Evolutionary conservation across 2,113 vertebrate genomes (phyloP), one percentile per base, ranked within the genome.

Genomic region (Fregetta grallaria): DNA sequence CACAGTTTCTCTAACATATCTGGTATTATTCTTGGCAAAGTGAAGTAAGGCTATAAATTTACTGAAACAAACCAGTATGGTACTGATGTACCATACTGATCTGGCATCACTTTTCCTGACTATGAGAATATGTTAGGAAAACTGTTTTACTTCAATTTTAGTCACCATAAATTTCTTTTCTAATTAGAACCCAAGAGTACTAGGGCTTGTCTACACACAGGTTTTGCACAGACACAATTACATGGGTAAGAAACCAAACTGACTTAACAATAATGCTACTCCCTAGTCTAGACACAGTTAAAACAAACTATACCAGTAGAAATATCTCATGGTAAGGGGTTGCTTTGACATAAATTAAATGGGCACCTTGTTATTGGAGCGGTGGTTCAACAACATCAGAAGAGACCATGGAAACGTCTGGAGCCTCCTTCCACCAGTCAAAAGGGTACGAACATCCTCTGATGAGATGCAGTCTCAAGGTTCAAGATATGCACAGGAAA

Each of bases 11-110:
- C 55, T 27, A 91, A 73, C 19, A 4, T 89, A 87, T 91, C 89
- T 96, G 66, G 29, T 96, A 87, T 97, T 97, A 92, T 95, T 95
- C 86, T 96, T 97, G 96, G 92, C 95, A 79, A 66, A 88, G 86
- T 6, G 4, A 7, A 91, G 50, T 1, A 20, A 23, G 82, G 70
- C 86, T 91, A 47, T 95, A 96, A 96, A 95, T 90, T 85, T 62
- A 58, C 79, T 82, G 70, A 67, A 92, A 87, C 80, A 68, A 61
- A 79, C 66, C 66, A 23, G 79, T 32, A 11, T 61, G 89, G 88
- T 70, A 84, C 75, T 3, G 55, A 89, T 85, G 77, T 76, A 95
- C 94, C 94, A 79, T 8, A 38, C 72, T 72, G 83, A 95, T 84
- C 66, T 29, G 85, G 91, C 88, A 92, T 38, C 21, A 10, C 73